phyloP scores from a whole-genome alignment of 2,888 invertebrate species.

The Brenthis daphne region DNA sequence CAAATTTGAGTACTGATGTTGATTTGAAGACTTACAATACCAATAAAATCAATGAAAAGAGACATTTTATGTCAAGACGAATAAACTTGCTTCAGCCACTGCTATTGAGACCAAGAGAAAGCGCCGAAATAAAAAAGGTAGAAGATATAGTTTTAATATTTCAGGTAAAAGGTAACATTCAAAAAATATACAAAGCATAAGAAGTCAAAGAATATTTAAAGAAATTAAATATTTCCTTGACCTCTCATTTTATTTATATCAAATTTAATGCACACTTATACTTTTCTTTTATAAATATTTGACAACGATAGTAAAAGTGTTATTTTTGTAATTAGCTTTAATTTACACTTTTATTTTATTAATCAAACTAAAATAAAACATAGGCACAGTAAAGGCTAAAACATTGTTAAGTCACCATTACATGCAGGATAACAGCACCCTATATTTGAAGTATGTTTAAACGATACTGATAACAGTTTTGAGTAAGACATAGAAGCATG shows the following conservation, averaged over 20 bases:
- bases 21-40: slow-evolving; percentile 42
- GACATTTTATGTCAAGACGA: slow-evolving; percentile 27
- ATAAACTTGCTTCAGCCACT: neutral
- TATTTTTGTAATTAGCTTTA: slow-evolving; percentile 50
- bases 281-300: slow-evolving; percentile 39
- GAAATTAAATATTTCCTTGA: slow-evolving; percentile 43
- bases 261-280: slow-evolving; percentile 30
- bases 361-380: slow-evolving; percentile 48
- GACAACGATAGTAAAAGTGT: slow-evolving; percentile 60
- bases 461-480: slow-evolving; percentile 34
- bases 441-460: slow-evolving; percentile 29
- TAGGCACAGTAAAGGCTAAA: slow-evolving; percentile 47
- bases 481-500: slow-evolving; percentile 71
- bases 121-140: slow-evolving; percentile 5
- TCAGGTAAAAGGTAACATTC: slow-evolving; percentile 33
- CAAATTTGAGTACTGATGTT: neutral
- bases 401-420: slow-evolving; percentile 39
- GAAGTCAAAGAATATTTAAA: slow-evolving; percentile 40
- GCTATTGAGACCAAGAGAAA: slow-evolving; percentile 4
- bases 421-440: slow-evolving; percentile 41
- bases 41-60: slow-evolving; percentile 21
- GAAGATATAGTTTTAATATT: slow-evolving; percentile 10
- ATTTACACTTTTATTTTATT: slow-evolving; percentile 28
- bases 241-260: slow-evolving; percentile 38
- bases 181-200: slow-evolving; percentile 39